phyloP scores from a whole-genome alignment of 2,888 invertebrate species.

The Melinopterus prodromus region DNA sequence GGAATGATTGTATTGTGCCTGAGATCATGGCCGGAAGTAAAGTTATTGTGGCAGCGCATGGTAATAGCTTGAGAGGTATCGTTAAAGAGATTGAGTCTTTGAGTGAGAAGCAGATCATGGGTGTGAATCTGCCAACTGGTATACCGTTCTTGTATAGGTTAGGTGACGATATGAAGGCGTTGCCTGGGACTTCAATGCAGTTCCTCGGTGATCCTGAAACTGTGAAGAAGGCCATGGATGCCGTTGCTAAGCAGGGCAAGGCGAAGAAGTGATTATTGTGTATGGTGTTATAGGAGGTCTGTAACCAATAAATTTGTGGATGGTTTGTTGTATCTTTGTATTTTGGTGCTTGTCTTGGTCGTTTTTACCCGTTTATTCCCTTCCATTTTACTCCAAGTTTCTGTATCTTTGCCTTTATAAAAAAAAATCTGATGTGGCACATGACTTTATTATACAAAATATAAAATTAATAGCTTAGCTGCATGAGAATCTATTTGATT shows the following conservation, averaged over 20 bases:
- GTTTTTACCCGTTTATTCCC: too few species aligned
- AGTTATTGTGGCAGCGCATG: conserved; percentile 85
- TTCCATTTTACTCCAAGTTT: too few species aligned
- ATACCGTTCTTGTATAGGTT: conserved; percentile 71
- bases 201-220: conserved; percentile 71
- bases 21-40: conserved; percentile 79
- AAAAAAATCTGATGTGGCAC: too few species aligned
- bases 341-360: not conserved
- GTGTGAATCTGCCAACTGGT: conserved; percentile 69
- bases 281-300: not conserved
- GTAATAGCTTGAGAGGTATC: conserved; percentile 85
- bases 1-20: conserved; percentile 85
- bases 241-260: conserved; percentile 69
- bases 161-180: conserved; percentile 62
- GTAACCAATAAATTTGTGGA: conserved; percentile 12
- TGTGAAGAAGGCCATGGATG: conserved; percentile 68
- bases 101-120: conserved; percentile 68
- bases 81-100: conserved; percentile 74
- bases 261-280: conserved; percentile 20
- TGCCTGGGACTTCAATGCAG: conserved; percentile 67
- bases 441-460: too few species aligned
- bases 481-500: too few species aligned
- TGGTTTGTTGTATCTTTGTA: not conserved
- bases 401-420: too few species aligned
- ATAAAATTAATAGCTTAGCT: too few species aligned